Percentiles rank a stretch among this genome's conserved stretches.
These are phyloP conservation scores for Gymnopithys bicolor DNA, from an alignment of 2,797 vertebrate genomes.

Conservation along the genomic window DNA sequence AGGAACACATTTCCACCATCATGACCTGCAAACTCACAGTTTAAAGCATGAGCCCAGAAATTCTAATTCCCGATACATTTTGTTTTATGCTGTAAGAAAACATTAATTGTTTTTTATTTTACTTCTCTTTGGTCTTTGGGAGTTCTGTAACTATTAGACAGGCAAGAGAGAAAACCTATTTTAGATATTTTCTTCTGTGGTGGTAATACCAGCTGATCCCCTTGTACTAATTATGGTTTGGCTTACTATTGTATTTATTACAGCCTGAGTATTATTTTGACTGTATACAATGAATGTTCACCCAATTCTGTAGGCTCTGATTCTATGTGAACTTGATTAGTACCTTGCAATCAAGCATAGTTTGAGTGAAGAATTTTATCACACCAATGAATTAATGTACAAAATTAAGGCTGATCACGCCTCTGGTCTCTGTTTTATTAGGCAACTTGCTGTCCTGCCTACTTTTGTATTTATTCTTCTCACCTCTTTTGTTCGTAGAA, in stretches of 20 bases:
- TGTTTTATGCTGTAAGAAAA: background rate
- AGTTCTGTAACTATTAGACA: background rate
- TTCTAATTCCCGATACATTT: background rate
- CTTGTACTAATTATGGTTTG: background rate
- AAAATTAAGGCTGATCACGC: background rate
- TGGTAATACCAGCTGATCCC: background rate
- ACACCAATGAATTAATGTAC: background rate
- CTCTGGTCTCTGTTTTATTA: background rate
- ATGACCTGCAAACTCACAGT: background rate
- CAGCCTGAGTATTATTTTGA: background rate
- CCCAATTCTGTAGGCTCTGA: background rate
- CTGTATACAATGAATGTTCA: background rate
- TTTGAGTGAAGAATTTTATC: background rate
- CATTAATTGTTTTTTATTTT: background rate
- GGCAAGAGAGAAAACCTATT: background rate
- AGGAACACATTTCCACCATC: background rate
- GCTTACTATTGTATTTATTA: background rate
- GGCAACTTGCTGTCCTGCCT: background rate
- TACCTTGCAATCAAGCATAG: background rate
- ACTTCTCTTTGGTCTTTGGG: background rate
- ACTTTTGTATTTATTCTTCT: background rate
- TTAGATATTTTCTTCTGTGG: background rate
- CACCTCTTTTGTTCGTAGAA: background rate
- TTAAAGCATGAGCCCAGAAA: background rate
- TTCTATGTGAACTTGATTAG: background rate